Evolutionary conservation across 2,113 vertebrate species (phyloP), one percentile per base, ranked within the genome.

Genomic region (Alligator mississippiensis): DNA sequence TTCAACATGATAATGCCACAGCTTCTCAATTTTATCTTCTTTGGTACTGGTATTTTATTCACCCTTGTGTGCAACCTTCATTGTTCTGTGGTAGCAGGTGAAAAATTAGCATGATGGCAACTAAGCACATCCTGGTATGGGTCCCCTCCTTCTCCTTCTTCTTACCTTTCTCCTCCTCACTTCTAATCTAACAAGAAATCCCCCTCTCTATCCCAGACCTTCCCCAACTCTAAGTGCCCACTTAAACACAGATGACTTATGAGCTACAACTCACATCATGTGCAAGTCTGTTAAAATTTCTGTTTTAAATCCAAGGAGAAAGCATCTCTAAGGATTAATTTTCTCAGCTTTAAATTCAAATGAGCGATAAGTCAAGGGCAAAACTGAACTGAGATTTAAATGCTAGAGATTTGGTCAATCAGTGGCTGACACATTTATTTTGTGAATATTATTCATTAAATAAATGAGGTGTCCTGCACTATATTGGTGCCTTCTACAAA

Each of bases 261-360:
- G 47, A 47, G 70, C 61, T 94, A 91, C 95, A 91, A 95, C 87
- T 90, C 88, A 89, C 89, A 95, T 93, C 94, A 87, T 90, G 64
- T 81, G 93, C 72, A 93, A 96, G 90, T 97, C 62, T 78, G 94
- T 89, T 96, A 90, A 93, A 92, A 89, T n/a, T 64, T 61, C 82
- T 90, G 85, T 89, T 92, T 86, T 95, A 90, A 93, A 82, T 76
- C 34, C 13, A 88, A 24, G 12, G 72, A 89, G 89, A 90, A 80
- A 54, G 34, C n/a, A 82, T 93, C 64, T 83, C 60, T 90, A 61
- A 75, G n/a, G 62, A 85, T 93, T 66, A 90, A 64, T 87, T 89
- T 74, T 90, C 68, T 68, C 76, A 70, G 70, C 83, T 94, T 88
- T 61, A 47, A 77, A 64, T 9, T 30, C 30, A 85, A 93, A 93